These are phyloP conservation scores for Pyrocephalus nanus DNA, from an alignment of 2,797 vertebrate species.

Conservation along the genomic window DNA sequence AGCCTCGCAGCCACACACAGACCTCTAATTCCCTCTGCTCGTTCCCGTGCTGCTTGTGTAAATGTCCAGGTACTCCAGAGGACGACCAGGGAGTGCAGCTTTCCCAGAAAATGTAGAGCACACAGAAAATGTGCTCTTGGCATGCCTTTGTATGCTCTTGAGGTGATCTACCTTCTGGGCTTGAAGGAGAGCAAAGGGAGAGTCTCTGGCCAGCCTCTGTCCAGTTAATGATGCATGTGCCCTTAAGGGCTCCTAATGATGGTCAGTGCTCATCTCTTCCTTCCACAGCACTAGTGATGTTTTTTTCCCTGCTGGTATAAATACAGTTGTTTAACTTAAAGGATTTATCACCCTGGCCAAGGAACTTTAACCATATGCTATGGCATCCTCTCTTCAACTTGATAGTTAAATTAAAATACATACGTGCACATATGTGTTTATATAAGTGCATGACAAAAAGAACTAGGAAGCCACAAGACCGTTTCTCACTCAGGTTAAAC, in stretches of 20 bases:
- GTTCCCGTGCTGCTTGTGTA: background rate
- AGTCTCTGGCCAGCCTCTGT: background rate
- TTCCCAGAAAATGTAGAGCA: background rate
- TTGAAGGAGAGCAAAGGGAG: background rate
- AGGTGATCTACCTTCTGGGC: background rate
- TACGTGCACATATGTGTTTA: background rate
- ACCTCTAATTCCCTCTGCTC: background rate
- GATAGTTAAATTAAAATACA: background rate
- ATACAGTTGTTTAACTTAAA: background rate
- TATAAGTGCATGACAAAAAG: background rate
- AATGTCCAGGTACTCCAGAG: background rate
- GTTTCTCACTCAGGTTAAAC: background rate
- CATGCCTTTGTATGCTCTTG: background rate
- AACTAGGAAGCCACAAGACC: background rate
- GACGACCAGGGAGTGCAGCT: background rate
- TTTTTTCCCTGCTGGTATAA: background rate
- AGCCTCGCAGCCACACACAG: background rate
- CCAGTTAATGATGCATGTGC: rapidly evolving
- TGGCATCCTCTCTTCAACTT: background rate
- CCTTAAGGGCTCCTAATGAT: background rate
- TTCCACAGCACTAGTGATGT: background rate
- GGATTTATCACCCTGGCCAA: background rate
- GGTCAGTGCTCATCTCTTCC: background rate
- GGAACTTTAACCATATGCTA: background rate
- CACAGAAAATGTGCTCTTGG: background rate